A percentile compares a stretch with the other conserved stretches of the same genome.
Conservation (phyloP, 2,113 vertebrate genomes). For the Pelvicachromis taeniatus region DNA sequence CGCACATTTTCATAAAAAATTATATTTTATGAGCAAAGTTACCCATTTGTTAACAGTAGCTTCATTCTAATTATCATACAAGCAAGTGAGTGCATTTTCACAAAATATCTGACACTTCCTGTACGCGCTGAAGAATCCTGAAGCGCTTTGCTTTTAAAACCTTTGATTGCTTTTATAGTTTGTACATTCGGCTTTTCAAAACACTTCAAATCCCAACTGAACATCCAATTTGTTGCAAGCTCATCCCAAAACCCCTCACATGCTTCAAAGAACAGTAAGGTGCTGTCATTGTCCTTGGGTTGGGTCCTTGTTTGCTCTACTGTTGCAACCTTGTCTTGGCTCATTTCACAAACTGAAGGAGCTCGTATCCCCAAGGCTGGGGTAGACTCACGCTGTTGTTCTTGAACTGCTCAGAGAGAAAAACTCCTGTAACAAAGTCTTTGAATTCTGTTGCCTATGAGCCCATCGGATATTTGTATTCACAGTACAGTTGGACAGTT, state of each 20-base stretch:
- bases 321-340: neutral
- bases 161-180: neutral
- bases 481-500: neutral
- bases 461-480: slow-evolving; percentile 3
- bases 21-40: neutral
- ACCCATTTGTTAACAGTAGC: neutral
- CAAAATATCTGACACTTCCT: neutral
- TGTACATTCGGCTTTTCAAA: neutral
- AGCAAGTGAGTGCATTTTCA: neutral
- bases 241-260: neutral
- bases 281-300: slow-evolving; percentile 21
- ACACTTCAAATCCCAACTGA: neutral
- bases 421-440: neutral
- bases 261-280: neutral
- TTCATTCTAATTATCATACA: neutral
- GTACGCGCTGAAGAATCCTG: no score
- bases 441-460: slow-evolving; percentile 2
- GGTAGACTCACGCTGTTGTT: neutral
- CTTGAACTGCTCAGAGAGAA: slow-evolving; percentile 22
- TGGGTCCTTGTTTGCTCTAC: neutral
- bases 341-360: slow-evolving; percentile 4
- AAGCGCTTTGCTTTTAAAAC: neutral
- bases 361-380: slow-evolving; percentile 9
- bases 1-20: neutral
- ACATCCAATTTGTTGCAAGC: neutral